These are phyloP conservation scores for Criorhina ranunculi DNA, from an alignment of 2,888 invertebrate genomes.

Conservation along the genomic window DNA sequence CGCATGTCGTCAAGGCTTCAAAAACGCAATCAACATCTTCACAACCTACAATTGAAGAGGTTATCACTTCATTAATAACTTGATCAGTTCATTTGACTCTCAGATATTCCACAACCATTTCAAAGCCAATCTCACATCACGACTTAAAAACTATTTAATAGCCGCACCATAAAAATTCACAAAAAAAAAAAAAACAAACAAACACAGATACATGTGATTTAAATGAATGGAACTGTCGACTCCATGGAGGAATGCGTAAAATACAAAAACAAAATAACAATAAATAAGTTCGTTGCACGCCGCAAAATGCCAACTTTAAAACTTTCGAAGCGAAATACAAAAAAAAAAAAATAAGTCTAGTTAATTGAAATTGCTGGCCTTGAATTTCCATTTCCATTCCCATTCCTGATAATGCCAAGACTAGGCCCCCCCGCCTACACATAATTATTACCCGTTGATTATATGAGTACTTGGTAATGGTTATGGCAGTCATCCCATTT, in stretches of 20 bases:
- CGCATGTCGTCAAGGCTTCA: slow-evolving; percentile 51
- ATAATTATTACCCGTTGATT: slow-evolving; percentile 2
- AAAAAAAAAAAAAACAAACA: neutral
- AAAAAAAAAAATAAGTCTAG: slow-evolving; percentile 9
- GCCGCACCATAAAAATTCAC: slow-evolving; percentile 28
- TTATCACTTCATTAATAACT: slow-evolving; percentile 63
- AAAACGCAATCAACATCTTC: slow-evolving; percentile 59
- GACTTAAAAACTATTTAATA: slow-evolving; percentile 48
- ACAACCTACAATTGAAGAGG: slow-evolving; percentile 61
- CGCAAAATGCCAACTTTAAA: slow-evolving; percentile 51
- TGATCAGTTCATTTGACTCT: slow-evolving; percentile 1
- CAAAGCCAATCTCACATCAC: slow-evolving; percentile 54
- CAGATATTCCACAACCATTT: slow-evolving; percentile 32
- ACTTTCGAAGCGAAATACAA: slow-evolving; percentile 29
- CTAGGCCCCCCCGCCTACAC: neutral
- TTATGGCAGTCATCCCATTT: slow-evolving; percentile 26
- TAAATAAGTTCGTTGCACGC: slow-evolving; percentile 57
- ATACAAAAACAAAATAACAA: slow-evolving; percentile 14
- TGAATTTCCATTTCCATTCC: slow-evolving; percentile 25
- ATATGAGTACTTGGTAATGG: slow-evolving; percentile 1
- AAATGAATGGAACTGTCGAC: slow-evolving; percentile 35
- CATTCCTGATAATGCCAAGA: neutral
- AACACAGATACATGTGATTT: neutral
- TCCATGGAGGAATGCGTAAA: slow-evolving; percentile 36
- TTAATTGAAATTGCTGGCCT: slow-evolving; percentile 53